phyloP scores from a whole-genome alignment of 2,797 vertebrate species.

The Myotis pilosus region DNA sequence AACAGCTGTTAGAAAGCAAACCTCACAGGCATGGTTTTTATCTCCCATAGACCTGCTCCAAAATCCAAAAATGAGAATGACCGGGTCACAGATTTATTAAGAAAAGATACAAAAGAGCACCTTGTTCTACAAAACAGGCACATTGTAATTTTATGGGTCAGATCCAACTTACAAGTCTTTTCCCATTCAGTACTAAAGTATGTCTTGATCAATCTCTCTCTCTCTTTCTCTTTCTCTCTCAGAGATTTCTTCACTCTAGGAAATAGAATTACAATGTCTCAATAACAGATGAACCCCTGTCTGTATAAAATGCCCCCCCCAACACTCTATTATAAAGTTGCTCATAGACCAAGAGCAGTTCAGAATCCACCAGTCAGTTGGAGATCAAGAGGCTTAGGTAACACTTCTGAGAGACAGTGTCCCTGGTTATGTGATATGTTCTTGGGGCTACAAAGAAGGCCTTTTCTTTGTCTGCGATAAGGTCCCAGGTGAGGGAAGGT shows the following conservation, averaged over 20 bases:
- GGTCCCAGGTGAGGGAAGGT: not conserved
- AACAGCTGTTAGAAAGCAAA: slow-evolving; percentile 63
- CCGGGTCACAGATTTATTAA: slow-evolving; percentile 34
- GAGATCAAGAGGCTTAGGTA: not conserved
- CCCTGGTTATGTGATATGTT: not conserved
- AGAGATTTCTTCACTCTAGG: not conserved
- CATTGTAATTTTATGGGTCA: not conserved
- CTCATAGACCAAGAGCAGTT: not conserved
- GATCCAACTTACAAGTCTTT: slow-evolving; percentile 10
- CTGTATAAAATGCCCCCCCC: not conserved
- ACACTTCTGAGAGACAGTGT: not conserved
- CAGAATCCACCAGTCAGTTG: not conserved
- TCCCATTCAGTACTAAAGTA: not conserved
- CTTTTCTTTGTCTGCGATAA: not conserved
- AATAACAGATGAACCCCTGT: not conserved
- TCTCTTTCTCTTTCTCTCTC: not conserved
- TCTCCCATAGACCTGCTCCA: slow-evolving; percentile 29
- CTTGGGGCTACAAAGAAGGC: not conserved
- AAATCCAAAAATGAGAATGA: slow-evolving; percentile 47
- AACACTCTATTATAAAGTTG: not conserved
- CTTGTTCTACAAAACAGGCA: slow-evolving; percentile 18
- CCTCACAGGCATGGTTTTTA: slow-evolving; percentile 45
- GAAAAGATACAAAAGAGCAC: slow-evolving; percentile 31
- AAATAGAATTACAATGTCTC: slow-evolving; percentile 20
- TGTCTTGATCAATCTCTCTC: not conserved